Evolutionary conservation across 2,888 invertebrate genomes (phyloP).

Genomic region (Emmelina monodactyla): DNA sequence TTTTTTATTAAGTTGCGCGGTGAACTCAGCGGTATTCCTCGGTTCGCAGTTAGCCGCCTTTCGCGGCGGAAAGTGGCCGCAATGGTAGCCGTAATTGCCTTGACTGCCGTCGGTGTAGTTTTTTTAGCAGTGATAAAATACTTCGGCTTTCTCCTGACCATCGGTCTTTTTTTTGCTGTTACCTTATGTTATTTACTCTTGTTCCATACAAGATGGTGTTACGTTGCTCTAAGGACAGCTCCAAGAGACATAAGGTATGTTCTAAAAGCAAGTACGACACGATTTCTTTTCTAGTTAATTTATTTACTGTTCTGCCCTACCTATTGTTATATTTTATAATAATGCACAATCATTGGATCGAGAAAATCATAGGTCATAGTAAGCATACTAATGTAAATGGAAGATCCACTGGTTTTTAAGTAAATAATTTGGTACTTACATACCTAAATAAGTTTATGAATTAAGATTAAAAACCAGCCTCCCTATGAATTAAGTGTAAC

Average conservation of each 20-base stretch:
- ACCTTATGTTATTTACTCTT: slow-evolving; percentile 69
- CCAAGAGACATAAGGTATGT: slow-evolving; percentile 78
- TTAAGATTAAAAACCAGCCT: too few species aligned
- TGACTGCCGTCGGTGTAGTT: slow-evolving; percentile 43
- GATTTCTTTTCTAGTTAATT: slow-evolving; percentile 15
- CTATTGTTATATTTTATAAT: not conserved
- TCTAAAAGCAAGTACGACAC: too few species aligned
- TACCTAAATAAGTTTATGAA: too few species aligned
- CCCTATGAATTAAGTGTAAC: too few species aligned
- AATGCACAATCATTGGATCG: not conserved
- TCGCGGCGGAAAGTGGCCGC: slow-evolving; percentile 53
- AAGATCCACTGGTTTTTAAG: too few species aligned
- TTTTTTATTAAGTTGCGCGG: too few species aligned
- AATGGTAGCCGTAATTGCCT: slow-evolving; percentile 38
- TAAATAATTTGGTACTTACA: too few species aligned
- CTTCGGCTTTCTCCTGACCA: slow-evolving; percentile 70
- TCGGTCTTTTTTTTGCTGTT: slow-evolving; percentile 68
- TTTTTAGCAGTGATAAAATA: slow-evolving; percentile 53
- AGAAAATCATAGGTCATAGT: too few species aligned
- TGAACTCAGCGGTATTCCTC: too few species aligned
- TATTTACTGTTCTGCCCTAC: not conserved
- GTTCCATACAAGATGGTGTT: slow-evolving; percentile 79
- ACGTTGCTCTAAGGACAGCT: slow-evolving; percentile 74
- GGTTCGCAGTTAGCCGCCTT: slow-evolving; percentile 48
- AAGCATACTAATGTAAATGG: slow-evolving; percentile 5